Percentiles rank a stretch among this genome's conserved stretches.
phyloP scores from a whole-genome alignment of 2,888 invertebrate species.

The Folsomia manolachei region DNA sequence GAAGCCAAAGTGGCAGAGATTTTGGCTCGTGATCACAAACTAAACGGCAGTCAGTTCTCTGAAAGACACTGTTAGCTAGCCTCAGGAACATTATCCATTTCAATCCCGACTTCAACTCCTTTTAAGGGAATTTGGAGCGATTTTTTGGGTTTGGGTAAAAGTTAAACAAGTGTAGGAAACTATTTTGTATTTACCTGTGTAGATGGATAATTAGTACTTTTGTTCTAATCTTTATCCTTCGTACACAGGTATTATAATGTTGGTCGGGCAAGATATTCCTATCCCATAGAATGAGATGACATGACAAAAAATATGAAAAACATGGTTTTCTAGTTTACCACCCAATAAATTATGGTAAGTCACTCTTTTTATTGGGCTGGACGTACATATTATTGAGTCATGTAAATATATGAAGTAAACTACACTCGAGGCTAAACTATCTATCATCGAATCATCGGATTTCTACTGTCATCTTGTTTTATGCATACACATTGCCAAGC shows the following conservation, averaged over 20 bases:
- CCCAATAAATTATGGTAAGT: not conserved
- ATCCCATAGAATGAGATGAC: no score
- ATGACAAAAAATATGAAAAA: not conserved
- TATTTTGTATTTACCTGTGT: not conserved
- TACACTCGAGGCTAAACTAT: not conserved
- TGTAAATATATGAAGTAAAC: not conserved
- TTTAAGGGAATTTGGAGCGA: constrained; percentile 5
- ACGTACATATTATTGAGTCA: not conserved
- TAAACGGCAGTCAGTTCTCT: no score
- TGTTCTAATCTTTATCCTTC: not conserved
- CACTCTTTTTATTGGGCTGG: not conserved
- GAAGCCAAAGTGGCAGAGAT: not conserved
- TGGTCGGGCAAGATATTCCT: no score
- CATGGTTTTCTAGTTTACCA: not conserved
- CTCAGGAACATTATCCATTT: no score
- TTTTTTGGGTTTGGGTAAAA: not conserved
- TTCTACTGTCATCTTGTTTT: no score
- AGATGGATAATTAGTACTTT: not conserved
- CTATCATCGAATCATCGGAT: not conserved
- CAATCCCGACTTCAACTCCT: no score
- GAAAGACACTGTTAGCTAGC: no score
- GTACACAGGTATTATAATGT: no score
- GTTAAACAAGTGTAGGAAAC: not conserved
- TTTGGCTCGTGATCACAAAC: not conserved
- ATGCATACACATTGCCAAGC: not conserved